phyloP scores from a whole-genome alignment of 1,140 invertebrate genomes.

The Pseudobourletiella spinata region DNA sequence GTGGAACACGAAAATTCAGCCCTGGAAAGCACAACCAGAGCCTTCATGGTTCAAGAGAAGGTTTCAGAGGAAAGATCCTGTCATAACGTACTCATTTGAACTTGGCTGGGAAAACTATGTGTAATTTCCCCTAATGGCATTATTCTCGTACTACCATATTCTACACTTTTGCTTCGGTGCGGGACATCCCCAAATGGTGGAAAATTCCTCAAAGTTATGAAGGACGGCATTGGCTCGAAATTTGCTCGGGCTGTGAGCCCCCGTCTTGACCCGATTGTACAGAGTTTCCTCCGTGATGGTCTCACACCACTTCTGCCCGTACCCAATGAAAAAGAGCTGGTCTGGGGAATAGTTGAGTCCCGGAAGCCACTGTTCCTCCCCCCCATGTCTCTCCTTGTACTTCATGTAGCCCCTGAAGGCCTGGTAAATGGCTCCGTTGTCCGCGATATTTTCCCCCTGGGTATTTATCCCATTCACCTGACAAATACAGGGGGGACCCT shows the following conservation, averaged over 20 bases:
- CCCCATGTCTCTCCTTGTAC: neutral
- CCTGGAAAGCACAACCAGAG: too few relatives aligned
- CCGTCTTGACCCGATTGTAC: conserved; percentile 17
- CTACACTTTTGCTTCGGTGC: neutral
- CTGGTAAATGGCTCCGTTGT: conserved; percentile 52
- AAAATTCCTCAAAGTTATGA: conserved; percentile 77
- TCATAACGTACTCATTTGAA: too few relatives aligned
- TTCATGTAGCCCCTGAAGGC: conserved; percentile 14
- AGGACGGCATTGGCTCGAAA: conserved; percentile 71
- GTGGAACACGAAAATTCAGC: too few relatives aligned
- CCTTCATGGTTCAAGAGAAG: too few relatives aligned
- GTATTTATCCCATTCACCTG: conserved; percentile 22
- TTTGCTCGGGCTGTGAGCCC: conserved; percentile 60
- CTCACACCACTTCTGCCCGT: conserved; percentile 56
- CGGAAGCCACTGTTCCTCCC: conserved; percentile 43
- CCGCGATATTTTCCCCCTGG: conserved; percentile 48
- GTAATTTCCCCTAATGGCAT: too few relatives aligned
- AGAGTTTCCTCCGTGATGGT: conserved; percentile 12
- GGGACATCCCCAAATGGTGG: conserved; percentile 67
- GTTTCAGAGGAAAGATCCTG: too few relatives aligned
- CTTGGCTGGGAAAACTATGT: too few relatives aligned
- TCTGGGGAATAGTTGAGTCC: conserved; percentile 66
- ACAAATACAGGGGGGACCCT: neutral
- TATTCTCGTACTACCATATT: too few relatives aligned
- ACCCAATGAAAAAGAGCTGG: conserved; percentile 84